Evolutionary conservation across 1,140 invertebrate species (phyloP).

Genomic region (Lordiphosa stackelbergi): DNA sequence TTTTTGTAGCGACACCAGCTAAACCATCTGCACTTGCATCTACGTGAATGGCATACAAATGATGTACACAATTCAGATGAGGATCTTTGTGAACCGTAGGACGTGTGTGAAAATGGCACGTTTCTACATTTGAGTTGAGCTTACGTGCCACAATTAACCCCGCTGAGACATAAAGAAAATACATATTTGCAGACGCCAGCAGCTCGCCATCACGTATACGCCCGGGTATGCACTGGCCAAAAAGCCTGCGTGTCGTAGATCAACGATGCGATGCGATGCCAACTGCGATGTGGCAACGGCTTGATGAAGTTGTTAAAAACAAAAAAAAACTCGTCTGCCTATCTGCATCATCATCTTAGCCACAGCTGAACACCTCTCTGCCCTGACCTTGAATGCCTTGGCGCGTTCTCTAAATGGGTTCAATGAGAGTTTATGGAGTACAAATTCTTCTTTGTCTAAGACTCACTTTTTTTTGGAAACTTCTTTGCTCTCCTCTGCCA

Average conservation of each 20-base stretch:
- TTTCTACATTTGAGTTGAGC: conserved; percentile 17
- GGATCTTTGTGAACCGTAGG: conserved; percentile 5
- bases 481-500: not conserved
- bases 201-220: conserved; percentile 11
- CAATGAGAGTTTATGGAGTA: conserved; percentile 7
- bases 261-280: conserved; percentile 8
- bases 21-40: not conserved
- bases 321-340: conserved; percentile 5
- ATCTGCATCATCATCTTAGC: not conserved
- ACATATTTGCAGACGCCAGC: conserved; percentile 16
- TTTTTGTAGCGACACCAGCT: conserved; percentile 1
- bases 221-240: conserved; percentile 4
- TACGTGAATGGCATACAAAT: conserved; percentile 10
- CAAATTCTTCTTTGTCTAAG: conserved; percentile 12
- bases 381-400: conserved; percentile 17
- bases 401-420: conserved; percentile 15
- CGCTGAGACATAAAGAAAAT: conserved; percentile 9
- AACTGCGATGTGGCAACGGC: conserved; percentile 8
- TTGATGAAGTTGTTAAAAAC: conserved; percentile 12
- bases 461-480: conserved; percentile 4
- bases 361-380: conserved; percentile 5
- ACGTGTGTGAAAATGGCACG: conserved; percentile 20
- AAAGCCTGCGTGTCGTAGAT: conserved; percentile 14
- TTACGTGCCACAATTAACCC: conserved; percentile 18
- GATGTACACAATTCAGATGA: conserved; percentile 14